Evolutionary conservation across 2,888 invertebrate genomes (phyloP).

Genomic region (Aelia acuminata): DNA sequence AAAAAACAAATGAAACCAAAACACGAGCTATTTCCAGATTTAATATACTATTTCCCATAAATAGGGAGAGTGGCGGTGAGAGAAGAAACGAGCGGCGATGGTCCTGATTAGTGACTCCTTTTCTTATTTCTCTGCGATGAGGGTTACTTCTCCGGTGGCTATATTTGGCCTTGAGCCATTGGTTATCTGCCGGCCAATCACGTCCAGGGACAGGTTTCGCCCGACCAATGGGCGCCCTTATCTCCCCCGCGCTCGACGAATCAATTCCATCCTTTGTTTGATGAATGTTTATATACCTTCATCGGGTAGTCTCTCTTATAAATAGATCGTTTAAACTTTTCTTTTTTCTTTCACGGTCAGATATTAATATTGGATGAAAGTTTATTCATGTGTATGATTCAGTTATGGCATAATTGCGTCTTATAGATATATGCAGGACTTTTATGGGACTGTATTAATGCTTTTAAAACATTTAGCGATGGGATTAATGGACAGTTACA

Average conservation of each 20-base stretch:
- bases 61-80: background rate
- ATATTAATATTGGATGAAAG: background rate
- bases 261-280: slow-evolving; percentile 18
- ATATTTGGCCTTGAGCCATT: slow-evolving; percentile 25
- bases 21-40: background rate
- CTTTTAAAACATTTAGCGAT: background rate
- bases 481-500: background rate
- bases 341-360: background rate
- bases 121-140: background rate
- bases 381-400: background rate
- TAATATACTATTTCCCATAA: background rate
- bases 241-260: background rate
- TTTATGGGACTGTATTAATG: background rate
- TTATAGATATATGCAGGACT: background rate
- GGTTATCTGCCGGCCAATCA: slow-evolving; percentile 15
- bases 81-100: slow-evolving; percentile 16
- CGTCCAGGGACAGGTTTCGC: background rate
- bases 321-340: background rate
- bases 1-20: background rate
- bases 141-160: slow-evolving; percentile 16
- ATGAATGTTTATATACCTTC: background rate
- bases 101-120: background rate
- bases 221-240: background rate
- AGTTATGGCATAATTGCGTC: background rate
- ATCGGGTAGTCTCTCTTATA: background rate